Conservation (phyloP, 2,113 vertebrate genomes). For the Gavia stellata region DNA sequence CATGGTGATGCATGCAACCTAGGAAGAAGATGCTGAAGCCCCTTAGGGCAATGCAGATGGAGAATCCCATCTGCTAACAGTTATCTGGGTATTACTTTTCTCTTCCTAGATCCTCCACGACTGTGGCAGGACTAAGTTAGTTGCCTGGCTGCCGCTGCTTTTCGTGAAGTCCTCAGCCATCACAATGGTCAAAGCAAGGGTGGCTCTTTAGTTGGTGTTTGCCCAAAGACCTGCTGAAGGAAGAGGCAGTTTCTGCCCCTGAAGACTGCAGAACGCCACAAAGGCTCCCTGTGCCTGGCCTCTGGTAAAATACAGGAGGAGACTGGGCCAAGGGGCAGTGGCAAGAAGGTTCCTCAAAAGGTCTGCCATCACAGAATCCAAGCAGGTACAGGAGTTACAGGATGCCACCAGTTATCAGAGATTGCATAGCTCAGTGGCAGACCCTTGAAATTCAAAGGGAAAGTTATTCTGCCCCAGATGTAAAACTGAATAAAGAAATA, state of each 20-base stretch:
- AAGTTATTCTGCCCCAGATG: neutral
- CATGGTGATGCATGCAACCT: fast-evolving
- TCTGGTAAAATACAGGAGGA: neutral
- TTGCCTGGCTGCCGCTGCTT: neutral
- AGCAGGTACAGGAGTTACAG: neutral
- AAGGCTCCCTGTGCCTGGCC: neutral
- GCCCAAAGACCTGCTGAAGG: neutral
- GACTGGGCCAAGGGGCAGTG: neutral
- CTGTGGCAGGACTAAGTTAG: neutral
- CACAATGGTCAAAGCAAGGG: neutral
- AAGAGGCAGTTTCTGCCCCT: neutral
- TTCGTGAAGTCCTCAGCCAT: neutral
- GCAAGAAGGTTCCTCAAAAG: neutral
- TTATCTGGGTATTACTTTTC: neutral
- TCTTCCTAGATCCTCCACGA: neutral
- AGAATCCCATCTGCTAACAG: neutral
- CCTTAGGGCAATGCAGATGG: neutral
- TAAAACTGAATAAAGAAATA: neutral
- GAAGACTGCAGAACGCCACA: neutral
- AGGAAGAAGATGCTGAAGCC: neutral
- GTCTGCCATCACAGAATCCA: neutral
- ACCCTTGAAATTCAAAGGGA: neutral
- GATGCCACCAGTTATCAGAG: neutral
- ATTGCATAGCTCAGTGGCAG: neutral
- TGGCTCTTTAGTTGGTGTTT: neutral